Conservation (phyloP, 1,140 invertebrate genomes). For the Melitaea cinxia region DNA sequence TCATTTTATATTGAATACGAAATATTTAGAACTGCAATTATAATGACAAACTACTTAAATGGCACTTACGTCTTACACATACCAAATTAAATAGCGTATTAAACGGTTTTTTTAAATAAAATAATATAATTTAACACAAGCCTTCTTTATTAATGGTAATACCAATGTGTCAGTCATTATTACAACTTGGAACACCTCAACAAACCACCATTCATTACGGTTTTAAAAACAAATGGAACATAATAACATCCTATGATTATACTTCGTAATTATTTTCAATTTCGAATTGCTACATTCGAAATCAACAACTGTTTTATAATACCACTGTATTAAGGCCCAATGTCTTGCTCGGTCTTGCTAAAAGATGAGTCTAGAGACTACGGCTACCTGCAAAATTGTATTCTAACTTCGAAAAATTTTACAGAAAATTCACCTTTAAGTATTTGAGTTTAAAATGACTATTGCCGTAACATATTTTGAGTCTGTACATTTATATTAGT, state of each 20-base stretch:
- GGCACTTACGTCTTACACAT: too few species aligned
- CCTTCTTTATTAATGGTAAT: slow-evolving; percentile 22
- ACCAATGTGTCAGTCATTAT: slow-evolving; percentile 1
- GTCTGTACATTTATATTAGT: slow-evolving; percentile 12
- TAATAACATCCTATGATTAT: slow-evolving; percentile 64
- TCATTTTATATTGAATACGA: too few species aligned
- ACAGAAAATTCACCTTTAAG: slow-evolving; percentile 15
- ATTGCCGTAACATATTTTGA: slow-evolving; percentile 12
- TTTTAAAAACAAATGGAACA: slow-evolving; percentile 64
- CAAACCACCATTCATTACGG: slow-evolving; percentile 38
- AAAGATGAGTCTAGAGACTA: slow-evolving; percentile 39
- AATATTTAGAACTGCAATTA: too few species aligned
- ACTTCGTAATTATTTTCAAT: slow-evolving; percentile 63
- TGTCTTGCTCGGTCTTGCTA: slow-evolving; percentile 42
- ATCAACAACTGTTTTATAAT: slow-evolving; percentile 69
- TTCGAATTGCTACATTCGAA: slow-evolving; percentile 62
- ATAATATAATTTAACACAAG: slow-evolving; percentile 15
- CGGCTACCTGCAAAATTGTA: slow-evolving; percentile 13
- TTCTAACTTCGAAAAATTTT: background rate
- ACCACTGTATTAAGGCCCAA: slow-evolving; percentile 45
- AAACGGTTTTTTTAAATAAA: slow-evolving; percentile 13
- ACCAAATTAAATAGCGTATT: too few species aligned
- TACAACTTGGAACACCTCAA: slow-evolving; percentile 28
- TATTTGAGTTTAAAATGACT: background rate
- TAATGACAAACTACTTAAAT: too few species aligned